Base-by-base conservation (phyloP, 2,888 invertebrate genomes). In the Eudemis profundana region DNA sequence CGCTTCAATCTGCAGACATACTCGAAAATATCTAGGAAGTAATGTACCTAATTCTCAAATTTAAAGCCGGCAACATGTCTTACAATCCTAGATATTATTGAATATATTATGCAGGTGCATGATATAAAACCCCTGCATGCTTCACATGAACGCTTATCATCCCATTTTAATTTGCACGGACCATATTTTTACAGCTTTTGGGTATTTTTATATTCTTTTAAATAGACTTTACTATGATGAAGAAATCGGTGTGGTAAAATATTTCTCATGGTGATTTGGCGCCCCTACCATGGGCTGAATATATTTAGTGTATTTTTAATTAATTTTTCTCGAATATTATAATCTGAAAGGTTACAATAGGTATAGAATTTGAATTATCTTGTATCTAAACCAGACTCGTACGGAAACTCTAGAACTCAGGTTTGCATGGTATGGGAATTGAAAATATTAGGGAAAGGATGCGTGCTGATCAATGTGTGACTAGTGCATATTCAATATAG, bases 181-280 rank as follows among this genome's bases (percentile, higher is more conserved):
- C 72, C 78, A 82, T 78, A 73, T 74, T 74, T 72, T 72, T 68
- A 77, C 74, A 65, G 89, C 87, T 88, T 87, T 72, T 79, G 69
- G 71, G 72, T 73, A 78, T 76, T 71, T 76, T 78, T 79, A 78
- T 76, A 76, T 74, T 77, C 68, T 78, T 82, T 80, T 77, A 83
- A 85, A 87, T 86, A 77, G 77, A 71, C 77, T 76, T 73, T 74
- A 74, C 80, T 75, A 73, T 72, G 71, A 77, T 81, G 89, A 91
- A 92, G 90, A 86, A 89, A 90, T 87, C 86, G 91, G 90, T 92
- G 90, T 91, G 84, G 82, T 78, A 76, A 78, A 78, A 80, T 81
- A 78, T 80, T 75, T 76, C 67, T 73, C 74, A 81, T 75, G 74
- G 84, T 83, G 90, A 90, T 90, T 91, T 91, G 92, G 89, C 92